Evolutionary conservation across 2,113 vertebrate species (phyloP), one percentile per base, ranked within the genome.

Genomic region (Etheostoma cragini): DNA sequence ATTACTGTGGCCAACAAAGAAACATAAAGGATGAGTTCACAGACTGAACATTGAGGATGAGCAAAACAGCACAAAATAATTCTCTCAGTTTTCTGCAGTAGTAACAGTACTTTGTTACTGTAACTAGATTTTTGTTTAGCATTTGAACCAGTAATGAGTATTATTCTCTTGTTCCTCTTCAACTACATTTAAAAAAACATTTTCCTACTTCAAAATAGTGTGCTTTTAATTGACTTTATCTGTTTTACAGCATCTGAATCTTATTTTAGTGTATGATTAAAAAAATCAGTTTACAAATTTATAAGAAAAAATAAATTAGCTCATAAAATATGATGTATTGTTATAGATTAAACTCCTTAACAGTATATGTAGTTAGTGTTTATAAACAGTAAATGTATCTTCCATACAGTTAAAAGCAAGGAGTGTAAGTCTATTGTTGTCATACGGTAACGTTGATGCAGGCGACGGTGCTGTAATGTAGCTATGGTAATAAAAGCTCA

Each of bases 21-120:
- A n/a, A 67, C 64, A 86, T 76, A 89, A 86, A 91, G 53, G 22
- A 88, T 2, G 22, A 75, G 47, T 71, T 85, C 62, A 76, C 46
- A 67, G 35, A 42, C 21, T 42, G 53, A 67, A 62, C 45, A 46
- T 7, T 7, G 12, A 78, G n/a, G 22, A n/a, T n/a, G n/a, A 79
- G 52, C 68, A 68, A 53, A 57, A 66, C 49, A 49, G 2, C 45
- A 21, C 11, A 15, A 54, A 72, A 33, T 72, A 49, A 52, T 72
- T 33, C 24, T 63, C 12, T 75, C 24, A 45, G 11, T 24, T 53
- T 66, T 15, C 45, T 75, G 6, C 3, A 46, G 19, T 66, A 46
- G 33, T 47, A 52, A 62, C 13, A 50, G 22, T 66, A 42, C 30
- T 66, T 52, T 66, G 10, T 56, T 19, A 50, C 42, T 47, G 54